A percentile compares a stretch with the other conserved stretches of the same genome.
These are phyloP conservation scores for Acipenser ruthenus DNA, from an alignment of 2,797 vertebrate genomes.

Conservation along the genomic window DNA sequence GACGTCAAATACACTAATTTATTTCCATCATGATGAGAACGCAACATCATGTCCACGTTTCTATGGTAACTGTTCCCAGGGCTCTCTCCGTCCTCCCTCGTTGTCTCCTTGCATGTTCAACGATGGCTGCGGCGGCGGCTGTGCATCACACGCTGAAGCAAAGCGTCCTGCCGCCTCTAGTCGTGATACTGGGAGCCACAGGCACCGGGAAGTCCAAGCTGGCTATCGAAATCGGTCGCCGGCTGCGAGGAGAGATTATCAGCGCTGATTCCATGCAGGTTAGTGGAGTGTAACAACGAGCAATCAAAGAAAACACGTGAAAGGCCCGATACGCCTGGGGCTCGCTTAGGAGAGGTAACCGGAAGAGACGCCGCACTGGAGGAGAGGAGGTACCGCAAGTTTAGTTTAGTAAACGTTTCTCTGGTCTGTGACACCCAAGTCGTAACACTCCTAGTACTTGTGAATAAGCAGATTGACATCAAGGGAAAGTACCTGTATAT, in stretches of 20 bases:
- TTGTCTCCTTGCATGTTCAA: slow-evolving; percentile 41
- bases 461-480: no score
- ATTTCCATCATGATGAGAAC: no score
- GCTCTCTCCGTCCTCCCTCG: slow-evolving; percentile 4
- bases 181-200: slow-evolving; percentile 85
- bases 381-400: no score
- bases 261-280: slow-evolving; percentile 97
- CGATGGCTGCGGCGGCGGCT: not conserved
- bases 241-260: slow-evolving; percentile 78
- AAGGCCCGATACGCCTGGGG: slow-evolving; percentile 6
- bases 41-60: slow-evolving; percentile 20
- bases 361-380: not conserved
- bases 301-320: not conserved
- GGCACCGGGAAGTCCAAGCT: slow-evolving; percentile 86
- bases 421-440: no score
- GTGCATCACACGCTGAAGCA: slow-evolving; percentile 38
- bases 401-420: no score
- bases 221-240: slow-evolving; percentile 76
- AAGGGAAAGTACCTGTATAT: no score
- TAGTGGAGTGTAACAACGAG: slow-evolving; percentile 24
- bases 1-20: no score
- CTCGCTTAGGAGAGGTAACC: slow-evolving; percentile 7
- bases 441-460: no score
- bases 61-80: slow-evolving; percentile 36
- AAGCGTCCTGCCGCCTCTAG: slow-evolving; percentile 55